Evolutionary conservation across 2,113 vertebrate genomes (phyloP).

Genomic region (Pithys albifrons): DNA sequence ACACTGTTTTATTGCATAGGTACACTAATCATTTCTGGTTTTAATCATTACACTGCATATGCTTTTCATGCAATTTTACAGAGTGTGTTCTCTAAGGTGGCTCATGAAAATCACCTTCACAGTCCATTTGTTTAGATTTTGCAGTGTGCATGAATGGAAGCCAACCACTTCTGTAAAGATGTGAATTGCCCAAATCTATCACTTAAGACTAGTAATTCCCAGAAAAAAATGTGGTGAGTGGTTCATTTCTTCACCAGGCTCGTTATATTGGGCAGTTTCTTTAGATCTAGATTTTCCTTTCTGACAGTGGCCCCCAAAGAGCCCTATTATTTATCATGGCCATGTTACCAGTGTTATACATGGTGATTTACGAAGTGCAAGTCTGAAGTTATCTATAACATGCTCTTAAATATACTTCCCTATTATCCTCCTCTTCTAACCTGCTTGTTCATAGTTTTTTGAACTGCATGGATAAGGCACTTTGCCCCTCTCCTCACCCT

Average conservation of each 20-base stretch:
- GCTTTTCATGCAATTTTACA: conserved; percentile 1
- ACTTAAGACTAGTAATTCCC: not conserved
- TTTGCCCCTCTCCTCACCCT: not conserved
- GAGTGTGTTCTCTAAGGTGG: not conserved
- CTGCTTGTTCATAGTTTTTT: not conserved
- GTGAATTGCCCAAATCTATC: not conserved
- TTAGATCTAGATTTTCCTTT: not conserved
- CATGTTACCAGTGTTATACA: not conserved
- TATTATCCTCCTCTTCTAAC: not conserved
- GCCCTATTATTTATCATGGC: not conserved
- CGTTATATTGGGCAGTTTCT: not conserved
- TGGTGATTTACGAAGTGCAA: not conserved
- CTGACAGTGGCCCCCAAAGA: not conserved
- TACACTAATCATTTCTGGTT: not conserved
- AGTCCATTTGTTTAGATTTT: conserved; percentile 17
- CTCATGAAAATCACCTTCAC: conserved; percentile 46
- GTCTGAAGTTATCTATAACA: not conserved
- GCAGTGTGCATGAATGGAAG: not conserved
- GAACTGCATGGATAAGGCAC: not conserved
- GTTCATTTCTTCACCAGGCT: not conserved
- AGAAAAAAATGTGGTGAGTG: not conserved
- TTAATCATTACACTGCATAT: not conserved
- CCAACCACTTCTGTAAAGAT: not conserved
- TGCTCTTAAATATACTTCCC: not conserved
- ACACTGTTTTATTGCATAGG: not conserved